Evolutionary conservation across 2,888 invertebrate genomes (phyloP).

Genomic region (Onthophagus sagittarius): DNA sequence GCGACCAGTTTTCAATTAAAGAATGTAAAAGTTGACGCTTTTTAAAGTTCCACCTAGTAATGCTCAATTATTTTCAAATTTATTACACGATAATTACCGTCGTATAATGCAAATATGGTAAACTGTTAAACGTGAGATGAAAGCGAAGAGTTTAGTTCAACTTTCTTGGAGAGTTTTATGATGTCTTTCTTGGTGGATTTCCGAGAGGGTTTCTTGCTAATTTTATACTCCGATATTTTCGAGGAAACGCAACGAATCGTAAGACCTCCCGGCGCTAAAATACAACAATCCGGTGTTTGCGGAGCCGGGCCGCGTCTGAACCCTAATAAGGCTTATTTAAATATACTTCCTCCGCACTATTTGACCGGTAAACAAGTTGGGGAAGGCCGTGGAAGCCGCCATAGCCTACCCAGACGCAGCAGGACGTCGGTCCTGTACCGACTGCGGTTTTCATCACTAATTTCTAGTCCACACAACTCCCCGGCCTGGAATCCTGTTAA

Average conservation of each 20-base stretch:
- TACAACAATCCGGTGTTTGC: slow-evolving; percentile 35
- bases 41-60: neutral
- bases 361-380: slow-evolving; percentile 37
- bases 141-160: neutral
- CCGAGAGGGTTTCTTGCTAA: neutral
- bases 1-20: neutral
- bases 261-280: slow-evolving; percentile 31
- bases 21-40: neutral
- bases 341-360: slow-evolving; percentile 39
- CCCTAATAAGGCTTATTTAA: slow-evolving; percentile 43
- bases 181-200: too few relatives aligned
- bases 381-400: neutral
- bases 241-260: neutral
- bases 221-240: neutral
- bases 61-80: neutral
- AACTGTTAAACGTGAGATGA: neutral
- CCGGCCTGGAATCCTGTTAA: slow-evolving; percentile 41
- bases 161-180: too few relatives aligned
- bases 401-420: neutral
- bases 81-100: neutral
- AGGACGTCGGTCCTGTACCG: slow-evolving; percentile 22
- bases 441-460: slow-evolving; percentile 41
- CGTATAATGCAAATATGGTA: neutral
- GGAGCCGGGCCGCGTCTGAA: slow-evolving; percentile 34
- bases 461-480: slow-evolving; percentile 41